Base-by-base conservation (phyloP, 2,797 vertebrate genomes). In the Cuculus canorus region DNA sequence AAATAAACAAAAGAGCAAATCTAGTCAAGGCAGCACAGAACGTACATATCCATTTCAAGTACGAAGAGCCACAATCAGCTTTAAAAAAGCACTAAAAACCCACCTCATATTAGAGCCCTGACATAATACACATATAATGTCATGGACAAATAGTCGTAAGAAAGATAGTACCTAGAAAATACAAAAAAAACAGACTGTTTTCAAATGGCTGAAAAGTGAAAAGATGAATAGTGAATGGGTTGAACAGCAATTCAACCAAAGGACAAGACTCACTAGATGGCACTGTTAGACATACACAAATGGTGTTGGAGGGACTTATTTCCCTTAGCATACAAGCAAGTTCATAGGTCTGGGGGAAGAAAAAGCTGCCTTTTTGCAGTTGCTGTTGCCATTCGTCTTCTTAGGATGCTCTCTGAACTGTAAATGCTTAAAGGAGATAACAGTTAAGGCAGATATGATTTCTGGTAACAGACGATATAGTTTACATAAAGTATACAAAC, bases 251-350 rank as follows among this genome's bases (percentile, higher is more conserved):
- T 23, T 47, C 50, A 39, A 28, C 0, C 5, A 25, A 25, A 70
- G 41, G 50, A 10, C 35, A 43, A 25, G 54, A 2, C 56, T 92
- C 94, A 57, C 90, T 94, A 96, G 93, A 89, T 94, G 88, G 90
- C 91, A 77, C 82, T 94, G 91, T 47, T 71, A 87, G 45, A 90
- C 48, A 54, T 4, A 6, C 59, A 54, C 21, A 92, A 39, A 14
- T 5, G 1, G 9, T 3, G 17, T 7, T 5, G 48, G 17, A 63
- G 19, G 12, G 18, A 22, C 45, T 16, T 28, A 2, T 10, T 59
- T 11, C 45, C 45, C 13, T 28, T 3, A 1, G 7, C 0, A 15
- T 12, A 37, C 3, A 5, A 75, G n/a, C 2, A 0, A 28, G 54
- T 19, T 59, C 45, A 7, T 5, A 16, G 54, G 45, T 30, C 28